Base-by-base conservation (phyloP, 92 coral and sea anemone genomes). In the Siderastrea siderea region DNA sequence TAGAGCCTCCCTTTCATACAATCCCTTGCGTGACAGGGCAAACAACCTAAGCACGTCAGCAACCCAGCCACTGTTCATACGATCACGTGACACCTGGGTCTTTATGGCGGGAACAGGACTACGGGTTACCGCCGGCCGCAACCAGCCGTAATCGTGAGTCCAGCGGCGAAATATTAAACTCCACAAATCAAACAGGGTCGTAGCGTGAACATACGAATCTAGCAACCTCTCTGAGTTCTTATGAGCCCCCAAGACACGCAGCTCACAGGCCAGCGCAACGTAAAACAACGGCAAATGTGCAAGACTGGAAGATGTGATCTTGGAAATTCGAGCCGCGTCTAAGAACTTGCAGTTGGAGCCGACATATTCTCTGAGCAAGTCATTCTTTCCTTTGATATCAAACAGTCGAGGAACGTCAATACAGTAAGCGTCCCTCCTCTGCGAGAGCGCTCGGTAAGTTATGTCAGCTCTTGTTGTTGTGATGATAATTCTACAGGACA, bases 81-180 rank as follows among this genome's bases (percentile, higher is more conserved):
- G 98, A 81, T 97, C 99, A 94, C 98, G 98, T 68, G 99, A 97
- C 50, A 92, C 98, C 73, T 92, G 98, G 64, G 95, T 85, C 52
- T 94, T 95, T 54, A 96, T 94, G 68, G 94, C 71, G 51, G 99
- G 94, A 26, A 92, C 96, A 10, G 98, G 98, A 68, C 93, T 90
- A 8, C 96, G 93, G 15, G 93, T 88, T 17, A 91, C 93, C 10
- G 93, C 97, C 8, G 99, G 98, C 53, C 96, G 91, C 69, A 97
- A 84, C 99, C 99, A 97, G 52, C 98, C 98, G 80, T 97, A 97
- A 87, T 97, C 98, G 75, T 90, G 98, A 13, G 98, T 93, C 99
- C 99, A 97, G 55, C 98, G 98, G 82, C 97, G 98, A 47, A 97
- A 88, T 79, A 96, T 95, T 86, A 91, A 91, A 58, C 92, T 90